phyloP scores from a whole-genome alignment of 2,113 vertebrate genomes.

The Bos indicus region DNA sequence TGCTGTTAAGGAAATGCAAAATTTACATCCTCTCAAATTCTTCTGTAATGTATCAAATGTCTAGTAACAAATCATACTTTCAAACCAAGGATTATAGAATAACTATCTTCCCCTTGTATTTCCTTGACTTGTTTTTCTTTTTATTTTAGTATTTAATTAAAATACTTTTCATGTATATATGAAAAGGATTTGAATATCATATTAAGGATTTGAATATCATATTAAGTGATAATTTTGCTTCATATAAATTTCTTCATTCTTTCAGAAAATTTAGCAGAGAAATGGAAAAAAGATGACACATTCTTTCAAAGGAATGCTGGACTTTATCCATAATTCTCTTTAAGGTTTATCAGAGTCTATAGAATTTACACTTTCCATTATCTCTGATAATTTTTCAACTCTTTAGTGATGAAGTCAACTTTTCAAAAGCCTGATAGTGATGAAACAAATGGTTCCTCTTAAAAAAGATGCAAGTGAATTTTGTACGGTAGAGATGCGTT shows the following conservation, averaged over 20 bases:
- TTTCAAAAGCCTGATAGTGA: background rate
- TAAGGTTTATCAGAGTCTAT: background rate
- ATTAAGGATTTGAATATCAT: background rate
- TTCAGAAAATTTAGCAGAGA: background rate
- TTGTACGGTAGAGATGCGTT: background rate
- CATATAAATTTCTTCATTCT: background rate
- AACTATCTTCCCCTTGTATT: background rate
- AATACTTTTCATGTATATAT: background rate
- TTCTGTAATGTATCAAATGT: background rate
- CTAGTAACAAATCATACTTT: background rate
- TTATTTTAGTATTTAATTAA: background rate
- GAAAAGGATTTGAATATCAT: background rate
- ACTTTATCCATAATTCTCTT: background rate
- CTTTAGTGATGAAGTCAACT: background rate
- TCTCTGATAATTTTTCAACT: background rate
- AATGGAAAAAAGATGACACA: background rate
- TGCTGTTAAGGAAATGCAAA: background rate
- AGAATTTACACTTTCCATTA: background rate
- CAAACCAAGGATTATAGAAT: background rate
- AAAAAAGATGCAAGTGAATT: background rate
- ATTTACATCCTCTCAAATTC: background rate
- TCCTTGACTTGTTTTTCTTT: background rate
- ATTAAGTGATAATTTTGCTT: background rate
- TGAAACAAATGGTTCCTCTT: background rate
- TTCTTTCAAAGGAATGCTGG: background rate